Evolutionary conservation across 2,113 vertebrate genomes (phyloP).

Genomic region (Amblyornis subalaris): DNA sequence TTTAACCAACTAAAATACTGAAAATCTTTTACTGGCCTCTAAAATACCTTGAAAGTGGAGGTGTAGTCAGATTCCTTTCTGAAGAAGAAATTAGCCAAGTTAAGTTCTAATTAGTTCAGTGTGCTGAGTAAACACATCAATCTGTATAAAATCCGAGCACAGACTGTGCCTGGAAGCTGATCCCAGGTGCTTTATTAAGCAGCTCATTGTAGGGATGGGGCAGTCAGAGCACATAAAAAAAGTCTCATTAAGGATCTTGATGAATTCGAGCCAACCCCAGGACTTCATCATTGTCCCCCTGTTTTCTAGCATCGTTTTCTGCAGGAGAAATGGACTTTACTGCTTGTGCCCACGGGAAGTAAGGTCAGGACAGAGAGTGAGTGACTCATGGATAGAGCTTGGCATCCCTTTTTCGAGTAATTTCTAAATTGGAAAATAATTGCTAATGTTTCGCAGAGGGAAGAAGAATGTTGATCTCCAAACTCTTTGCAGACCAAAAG

Average conservation of each 20-base stretch:
- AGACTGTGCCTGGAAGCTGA: neutral
- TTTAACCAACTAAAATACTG: neutral
- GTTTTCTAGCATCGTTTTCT: neutral
- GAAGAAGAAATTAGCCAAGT: neutral
- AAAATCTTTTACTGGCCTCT: neutral
- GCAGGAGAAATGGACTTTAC: neutral
- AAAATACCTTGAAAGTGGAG: neutral
- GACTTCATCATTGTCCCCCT: fast-evolving
- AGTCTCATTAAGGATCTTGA: neutral
- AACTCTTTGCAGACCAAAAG: neutral
- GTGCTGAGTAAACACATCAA: neutral
- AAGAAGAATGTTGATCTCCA: neutral
- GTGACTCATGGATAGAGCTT: neutral
- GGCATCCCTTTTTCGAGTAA: neutral
- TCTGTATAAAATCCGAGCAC: neutral
- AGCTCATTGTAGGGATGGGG: neutral
- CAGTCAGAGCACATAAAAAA: neutral
- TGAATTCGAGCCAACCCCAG: neutral
- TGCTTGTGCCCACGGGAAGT: neutral
- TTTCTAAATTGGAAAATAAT: neutral
- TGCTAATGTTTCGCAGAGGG: neutral
- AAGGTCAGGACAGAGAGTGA: neutral
- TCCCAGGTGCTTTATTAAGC: neutral
- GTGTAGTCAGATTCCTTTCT: neutral
- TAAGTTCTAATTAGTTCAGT: neutral